Evolutionary conservation across 2,888 invertebrate species (phyloP), one percentile per base, ranked within the genome.

Genomic region (Omphaloscelis lunosa): DNA sequence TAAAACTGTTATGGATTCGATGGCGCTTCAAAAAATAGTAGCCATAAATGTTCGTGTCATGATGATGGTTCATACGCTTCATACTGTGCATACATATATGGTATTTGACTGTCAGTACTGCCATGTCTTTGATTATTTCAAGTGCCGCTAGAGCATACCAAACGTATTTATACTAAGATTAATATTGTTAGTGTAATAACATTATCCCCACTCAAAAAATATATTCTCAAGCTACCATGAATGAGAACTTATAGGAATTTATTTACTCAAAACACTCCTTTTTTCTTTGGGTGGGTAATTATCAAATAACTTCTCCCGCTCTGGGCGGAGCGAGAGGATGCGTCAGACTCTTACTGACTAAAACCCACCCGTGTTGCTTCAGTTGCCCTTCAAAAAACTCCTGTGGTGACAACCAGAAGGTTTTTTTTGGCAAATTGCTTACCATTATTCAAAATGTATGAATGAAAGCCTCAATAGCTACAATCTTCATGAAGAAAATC

Each of bases 1-100:
- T 78, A 78, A 83, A 83, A 83, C 65, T 20, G 69, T 83, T 78
- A 78, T 82, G 65, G 62, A 70, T 69, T 72, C 62, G 72, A 75
- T 75, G 72, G 77, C 71, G 73, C 77, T 82, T 81, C 65, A 86
- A 65, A 83, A 86, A 71, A 69, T 72, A 77, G 78, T 74, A 77
- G 62, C n/a, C 62, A 72, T 86, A 83, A 81, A 75, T 61, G 71
- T 81, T 72, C 67, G 39, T 85, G 82, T 72, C 62, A 48, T 85
- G 82, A 74, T 81, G 58, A 69, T 84, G 70, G 59, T 72, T 39
- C 56, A 56, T 68, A 59, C 59, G 63, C 23, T 56, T 58, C 58
- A 53, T 53, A 65, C 68, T 39, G 51, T 82, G 86, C 72, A 83
- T 83, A 82, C 67, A 27, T 56, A 82, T 61, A 68, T 45, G 61